Evolutionary conservation across 2,113 vertebrate genomes (phyloP).

Genomic region (Burhinus bistriatus): DNA sequence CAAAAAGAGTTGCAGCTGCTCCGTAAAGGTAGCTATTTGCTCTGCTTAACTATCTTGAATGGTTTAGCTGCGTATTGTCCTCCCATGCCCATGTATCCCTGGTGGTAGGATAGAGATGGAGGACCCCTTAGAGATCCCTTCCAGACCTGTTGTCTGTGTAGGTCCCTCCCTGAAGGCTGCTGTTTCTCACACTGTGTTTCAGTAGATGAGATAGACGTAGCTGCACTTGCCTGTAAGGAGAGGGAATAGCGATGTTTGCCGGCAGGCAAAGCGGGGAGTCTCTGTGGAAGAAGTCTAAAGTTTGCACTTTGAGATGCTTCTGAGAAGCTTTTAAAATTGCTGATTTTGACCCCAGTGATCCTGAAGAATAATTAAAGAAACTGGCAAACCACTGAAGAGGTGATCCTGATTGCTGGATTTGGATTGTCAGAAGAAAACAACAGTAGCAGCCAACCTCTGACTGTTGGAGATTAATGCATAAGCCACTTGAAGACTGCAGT

Average conservation of each 20-base stretch:
- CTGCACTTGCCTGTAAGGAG: not conserved
- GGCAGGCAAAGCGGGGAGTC: not conserved
- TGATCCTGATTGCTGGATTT: not conserved
- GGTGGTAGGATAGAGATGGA: not conserved
- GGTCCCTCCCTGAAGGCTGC: not conserved
- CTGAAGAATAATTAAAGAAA: constrained; percentile 40
- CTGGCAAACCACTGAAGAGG: not conserved
- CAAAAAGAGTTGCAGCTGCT: not conserved
- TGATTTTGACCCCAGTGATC: constrained; percentile 30
- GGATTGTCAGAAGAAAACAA: not conserved
- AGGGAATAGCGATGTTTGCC: not conserved
- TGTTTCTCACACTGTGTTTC: not conserved
- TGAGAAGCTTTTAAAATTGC: constrained; percentile 8
- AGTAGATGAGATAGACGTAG: not conserved
- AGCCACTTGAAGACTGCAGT: constrained; percentile 33
- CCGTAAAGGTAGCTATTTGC: not conserved
- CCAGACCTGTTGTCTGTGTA: not conserved
- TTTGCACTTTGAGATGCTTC: not conserved
- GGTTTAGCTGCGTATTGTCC: not conserved
- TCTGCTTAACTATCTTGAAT: not conserved
- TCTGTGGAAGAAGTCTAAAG: not conserved
- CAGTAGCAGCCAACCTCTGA: constrained; percentile 22
- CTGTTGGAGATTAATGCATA: constrained; percentile 24
- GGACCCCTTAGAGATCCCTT: not conserved
- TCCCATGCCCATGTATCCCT: not conserved